Base-by-base conservation (phyloP, 23 tunicate species). In the Aplidium turbinatum region DNA sequence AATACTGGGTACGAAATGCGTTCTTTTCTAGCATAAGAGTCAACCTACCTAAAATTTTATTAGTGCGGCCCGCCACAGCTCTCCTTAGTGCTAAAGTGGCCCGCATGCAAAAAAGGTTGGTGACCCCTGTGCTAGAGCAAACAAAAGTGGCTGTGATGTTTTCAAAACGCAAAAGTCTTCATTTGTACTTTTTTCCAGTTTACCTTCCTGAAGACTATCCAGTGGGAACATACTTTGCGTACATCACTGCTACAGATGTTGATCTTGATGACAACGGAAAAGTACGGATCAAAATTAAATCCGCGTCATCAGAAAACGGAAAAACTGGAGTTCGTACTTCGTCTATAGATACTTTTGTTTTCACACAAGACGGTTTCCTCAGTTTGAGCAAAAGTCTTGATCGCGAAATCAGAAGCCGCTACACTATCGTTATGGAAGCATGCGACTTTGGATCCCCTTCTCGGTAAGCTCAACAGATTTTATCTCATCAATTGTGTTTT, bases 191-290 rank as follows among this genome's bases (percentile, higher is more conserved):
- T 30, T 27, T 47, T 62, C 1, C 80, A 85, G 92, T 85, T 47
- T 85, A 77, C 58, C 40, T 85, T 32, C 51, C 80, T 24, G 92
- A 85, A 70, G 24, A 48, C 13, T 54, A 74, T 3, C 68, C 84
- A 19, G n/a, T 33, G 3, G 68, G 57, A 34, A 70, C 79, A 19
- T 61, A 33, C 47, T 35, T 85, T 25, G 79, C 82, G 9, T 47
- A 60, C 50, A 56, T 85, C 26, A 67, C 79, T 24, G 92, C 84
- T 35, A 85, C 48, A 48, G 92, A 85, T 60, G 57, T 35, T 9
- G 92, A 85, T 35, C 33, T 48, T 19, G 92, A 70, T 9, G 29
- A 39, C 1, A 85, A 85, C 80, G 92, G 92, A 1, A 30, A 67
- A 26, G 90, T 84, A 7, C 35, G 38, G 23, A 18, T 76, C 9